Evolutionary conservation across 2,888 invertebrate genomes (phyloP).

Genomic region (Epirrhoe tristata): DNA sequence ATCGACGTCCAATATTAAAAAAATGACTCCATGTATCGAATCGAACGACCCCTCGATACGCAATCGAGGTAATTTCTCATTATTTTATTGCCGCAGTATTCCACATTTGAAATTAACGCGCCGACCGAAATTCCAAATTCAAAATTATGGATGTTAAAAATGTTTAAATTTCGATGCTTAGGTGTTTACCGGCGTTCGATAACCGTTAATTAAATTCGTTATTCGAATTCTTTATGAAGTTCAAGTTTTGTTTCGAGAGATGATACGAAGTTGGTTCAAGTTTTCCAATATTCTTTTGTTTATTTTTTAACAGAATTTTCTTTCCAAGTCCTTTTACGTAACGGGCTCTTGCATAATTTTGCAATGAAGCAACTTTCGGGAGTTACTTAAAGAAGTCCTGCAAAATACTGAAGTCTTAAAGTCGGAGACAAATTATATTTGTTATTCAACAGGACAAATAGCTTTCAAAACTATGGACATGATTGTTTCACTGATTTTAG

Average conservation of each 20-base stretch:
- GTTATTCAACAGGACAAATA: background rate
- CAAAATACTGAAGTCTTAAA: background rate
- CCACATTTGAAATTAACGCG: conserved; percentile 38
- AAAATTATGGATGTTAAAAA: conserved; percentile 38
- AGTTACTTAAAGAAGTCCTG: background rate
- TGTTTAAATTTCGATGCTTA: conserved; percentile 27
- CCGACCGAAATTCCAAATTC: conserved; percentile 37
- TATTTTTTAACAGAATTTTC: conserved; percentile 28
- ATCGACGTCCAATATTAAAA: conserved; percentile 35
- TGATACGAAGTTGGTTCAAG: conserved; percentile 39
- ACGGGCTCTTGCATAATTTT: conserved; percentile 22
- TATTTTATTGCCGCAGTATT: conserved; percentile 37
- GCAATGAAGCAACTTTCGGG: background rate
- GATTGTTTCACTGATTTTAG: background rate
- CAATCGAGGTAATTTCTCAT: conserved; percentile 33
- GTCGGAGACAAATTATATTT: background rate
- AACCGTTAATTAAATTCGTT: conserved; percentile 55
- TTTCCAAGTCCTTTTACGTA: conserved; percentile 33
- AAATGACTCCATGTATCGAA: conserved; percentile 32
- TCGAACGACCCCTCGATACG: conserved; percentile 29
- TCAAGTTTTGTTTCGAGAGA: conserved; percentile 49
- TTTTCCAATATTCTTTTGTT: conserved; percentile 40
- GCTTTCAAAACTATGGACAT: background rate
- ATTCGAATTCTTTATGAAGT: conserved; percentile 54
- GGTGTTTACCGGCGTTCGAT: conserved; percentile 51